Conservation (phyloP, 92 coral and sea anemone species). For the Micromussa lordhowensis region DNA sequence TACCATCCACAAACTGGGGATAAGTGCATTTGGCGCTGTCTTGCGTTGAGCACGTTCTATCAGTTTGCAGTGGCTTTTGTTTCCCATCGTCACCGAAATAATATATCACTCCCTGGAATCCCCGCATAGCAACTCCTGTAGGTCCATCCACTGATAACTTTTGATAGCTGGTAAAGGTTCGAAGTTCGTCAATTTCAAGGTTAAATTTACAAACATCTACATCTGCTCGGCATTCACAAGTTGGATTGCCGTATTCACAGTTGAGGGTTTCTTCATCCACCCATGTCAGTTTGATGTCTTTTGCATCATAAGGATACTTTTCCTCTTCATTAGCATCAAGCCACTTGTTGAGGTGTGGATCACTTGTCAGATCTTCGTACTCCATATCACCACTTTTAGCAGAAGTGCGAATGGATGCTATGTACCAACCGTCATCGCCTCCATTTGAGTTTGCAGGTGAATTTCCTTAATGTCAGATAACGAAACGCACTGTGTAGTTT, state of each 20-base stretch:
- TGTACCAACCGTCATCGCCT: conserved; percentile 11
- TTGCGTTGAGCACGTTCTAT: conserved; percentile 20
- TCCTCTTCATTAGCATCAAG: conserved; percentile 6
- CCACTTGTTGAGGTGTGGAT: conserved; percentile 37
- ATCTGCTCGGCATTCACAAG: conserved; percentile 14
- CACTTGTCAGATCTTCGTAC: conserved; percentile 28
- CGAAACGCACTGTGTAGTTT: conserved; percentile 25
- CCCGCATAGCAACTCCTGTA: conserved; percentile 32
- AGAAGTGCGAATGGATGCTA: conserved; percentile 35
- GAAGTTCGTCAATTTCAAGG: conserved; percentile 37
- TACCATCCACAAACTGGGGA: conserved; percentile 63
- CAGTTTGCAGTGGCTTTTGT: conserved; percentile 8
- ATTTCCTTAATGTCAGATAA: conserved; percentile 24
- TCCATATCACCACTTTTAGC: background rate
- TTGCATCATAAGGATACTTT: conserved; percentile 12
- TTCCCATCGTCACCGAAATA: conserved; percentile 3
- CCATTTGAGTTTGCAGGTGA: conserved; percentile 10
- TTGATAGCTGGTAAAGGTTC: conserved; percentile 37
- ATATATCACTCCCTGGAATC: conserved; percentile 27
- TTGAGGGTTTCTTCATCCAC: background rate
- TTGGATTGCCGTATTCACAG: conserved; percentile 34
- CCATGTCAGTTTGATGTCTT: conserved; percentile 28
- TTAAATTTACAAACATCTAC: conserved; percentile 23
- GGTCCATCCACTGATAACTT: conserved; percentile 36
- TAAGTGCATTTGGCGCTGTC: conserved; percentile 49